Evolutionary conservation across 2,888 invertebrate species (phyloP).

Genomic region (Fragum fragum): DNA sequence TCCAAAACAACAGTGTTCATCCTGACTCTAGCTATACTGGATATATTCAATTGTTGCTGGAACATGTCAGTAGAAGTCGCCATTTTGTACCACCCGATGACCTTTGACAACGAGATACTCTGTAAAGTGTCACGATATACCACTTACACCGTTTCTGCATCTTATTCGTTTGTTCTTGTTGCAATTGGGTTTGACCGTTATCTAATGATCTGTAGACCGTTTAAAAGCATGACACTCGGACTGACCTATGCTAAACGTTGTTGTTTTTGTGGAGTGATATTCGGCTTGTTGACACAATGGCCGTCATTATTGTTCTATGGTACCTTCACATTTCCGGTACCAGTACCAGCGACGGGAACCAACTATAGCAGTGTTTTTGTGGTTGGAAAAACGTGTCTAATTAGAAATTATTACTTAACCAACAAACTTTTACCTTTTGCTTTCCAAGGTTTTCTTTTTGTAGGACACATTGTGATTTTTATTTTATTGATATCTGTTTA

Average conservation of each 20-base stretch:
- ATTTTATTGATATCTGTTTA: conserved; percentile 39
- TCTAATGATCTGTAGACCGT: conserved; percentile 57
- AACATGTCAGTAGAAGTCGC: conserved; percentile 64
- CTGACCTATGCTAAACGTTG: conserved; percentile 43
- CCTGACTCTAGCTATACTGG: conserved; percentile 55
- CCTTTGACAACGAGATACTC: conserved; percentile 53
- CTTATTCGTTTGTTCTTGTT: conserved; percentile 62
- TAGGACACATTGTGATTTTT: conserved; percentile 55
- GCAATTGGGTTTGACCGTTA: conserved; percentile 60
- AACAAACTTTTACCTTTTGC: conserved; percentile 39
- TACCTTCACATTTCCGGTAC: conserved; percentile 34
- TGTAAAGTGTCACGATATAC: conserved; percentile 57
- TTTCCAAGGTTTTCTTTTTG: conserved; percentile 54
- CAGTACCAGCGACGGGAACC: conserved; percentile 5
- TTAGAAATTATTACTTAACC: conserved; percentile 44
- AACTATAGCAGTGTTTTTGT: conserved; percentile 15
- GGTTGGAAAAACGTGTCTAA: conserved; percentile 46
- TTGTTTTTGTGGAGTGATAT: conserved; percentile 45
- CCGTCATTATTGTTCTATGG: conserved; percentile 60
- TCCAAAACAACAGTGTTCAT: conserved; percentile 63
- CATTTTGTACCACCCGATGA: conserved; percentile 42
- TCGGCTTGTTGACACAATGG: conserved; percentile 46
- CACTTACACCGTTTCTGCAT: conserved; percentile 47
- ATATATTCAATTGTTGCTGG: conserved; percentile 54
- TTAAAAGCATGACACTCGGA: conserved; percentile 49